phyloP scores from a whole-genome alignment of 2,113 vertebrate genomes.

The Chaenogobius annularis region DNA sequence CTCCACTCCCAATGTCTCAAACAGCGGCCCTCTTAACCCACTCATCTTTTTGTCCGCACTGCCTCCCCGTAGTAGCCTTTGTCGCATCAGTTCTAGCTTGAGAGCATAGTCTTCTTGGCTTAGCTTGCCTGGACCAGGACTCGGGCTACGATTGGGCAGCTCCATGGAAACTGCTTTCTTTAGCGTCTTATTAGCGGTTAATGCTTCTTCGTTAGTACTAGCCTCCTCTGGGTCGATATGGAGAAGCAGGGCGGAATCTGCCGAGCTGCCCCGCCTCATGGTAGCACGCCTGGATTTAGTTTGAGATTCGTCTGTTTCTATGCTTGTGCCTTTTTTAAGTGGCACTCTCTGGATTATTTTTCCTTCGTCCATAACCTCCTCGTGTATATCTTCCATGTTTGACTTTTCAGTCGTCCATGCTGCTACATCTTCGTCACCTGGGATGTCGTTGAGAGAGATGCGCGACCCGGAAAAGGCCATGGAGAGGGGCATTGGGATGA shows the following conservation, averaged over 20 bases:
- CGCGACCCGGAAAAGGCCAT: slow-evolving; percentile 88
- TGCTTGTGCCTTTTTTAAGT: slow-evolving; percentile 75
- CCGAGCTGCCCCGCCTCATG: slow-evolving; percentile 90
- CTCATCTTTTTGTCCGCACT: slow-evolving; percentile 87
- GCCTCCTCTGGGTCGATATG: slow-evolving; percentile 66
- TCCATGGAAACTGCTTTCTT: slow-evolving; percentile 88
- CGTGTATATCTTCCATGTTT: slow-evolving; percentile 39
- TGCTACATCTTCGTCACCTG: slow-evolving; percentile 79
- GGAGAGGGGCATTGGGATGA: slow-evolving; percentile 89
- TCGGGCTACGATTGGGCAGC: slow-evolving; percentile 78
- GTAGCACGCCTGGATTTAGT: slow-evolving; percentile 72
- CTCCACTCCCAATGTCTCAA: slow-evolving; percentile 86
- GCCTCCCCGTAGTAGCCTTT: slow-evolving; percentile 84
- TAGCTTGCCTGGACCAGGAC: slow-evolving; percentile 80
- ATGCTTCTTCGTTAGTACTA: slow-evolving; percentile 32
- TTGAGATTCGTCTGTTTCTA: slow-evolving; percentile 70
- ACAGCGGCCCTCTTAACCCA: slow-evolving; percentile 88
- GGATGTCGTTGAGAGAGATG: slow-evolving; percentile 91
- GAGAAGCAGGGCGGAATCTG: slow-evolving; percentile 85
- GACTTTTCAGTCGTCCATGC: slow-evolving; percentile 27
- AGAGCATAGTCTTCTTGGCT: slow-evolving; percentile 87
- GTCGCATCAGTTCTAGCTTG: slow-evolving; percentile 90
- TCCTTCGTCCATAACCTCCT: slow-evolving; percentile 52
- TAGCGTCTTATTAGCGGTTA: slow-evolving; percentile 63
- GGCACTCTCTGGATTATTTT: slow-evolving; percentile 57